These are phyloP conservation scores for Lordiphosa clarofinis DNA, from an alignment of 1,140 invertebrate genomes.

Conservation along the genomic window DNA sequence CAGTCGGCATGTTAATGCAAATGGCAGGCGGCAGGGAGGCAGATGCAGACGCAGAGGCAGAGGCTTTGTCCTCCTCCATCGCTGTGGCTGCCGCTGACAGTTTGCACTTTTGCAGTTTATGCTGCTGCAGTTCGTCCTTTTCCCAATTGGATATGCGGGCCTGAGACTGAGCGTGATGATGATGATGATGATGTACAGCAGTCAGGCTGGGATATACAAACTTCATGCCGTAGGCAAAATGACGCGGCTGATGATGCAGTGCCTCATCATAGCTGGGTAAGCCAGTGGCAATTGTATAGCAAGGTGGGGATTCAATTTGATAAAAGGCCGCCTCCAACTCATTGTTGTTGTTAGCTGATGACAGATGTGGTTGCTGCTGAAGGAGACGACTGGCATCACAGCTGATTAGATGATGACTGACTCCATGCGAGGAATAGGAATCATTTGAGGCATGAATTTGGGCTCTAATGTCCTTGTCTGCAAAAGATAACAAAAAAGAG, in stretches of 20 bases:
- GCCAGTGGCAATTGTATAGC: slow-evolving; percentile 83
- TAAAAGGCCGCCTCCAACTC: slow-evolving; percentile 59
- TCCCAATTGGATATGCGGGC: slow-evolving; percentile 66
- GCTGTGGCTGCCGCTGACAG: slow-evolving; percentile 57
- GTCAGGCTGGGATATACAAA: slow-evolving; percentile 74
- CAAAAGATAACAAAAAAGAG: slow-evolving; percentile 30
- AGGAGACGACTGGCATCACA: slow-evolving; percentile 57
- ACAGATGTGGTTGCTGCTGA: slow-evolving; percentile 31
- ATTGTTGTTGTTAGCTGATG: slow-evolving; percentile 14
- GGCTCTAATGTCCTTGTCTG: slow-evolving; percentile 77
- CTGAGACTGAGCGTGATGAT: slow-evolving; percentile 36
- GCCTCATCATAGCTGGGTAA: slow-evolving; percentile 83
- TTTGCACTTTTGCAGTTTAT: slow-evolving; percentile 73
- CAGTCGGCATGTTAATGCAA: slow-evolving; percentile 72
- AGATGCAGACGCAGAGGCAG: slow-evolving; percentile 19
- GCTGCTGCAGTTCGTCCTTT: slow-evolving; percentile 60
- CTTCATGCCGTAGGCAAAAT: slow-evolving; percentile 78
- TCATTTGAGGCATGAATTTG: slow-evolving; percentile 60
- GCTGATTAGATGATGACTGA: slow-evolving; percentile 58
- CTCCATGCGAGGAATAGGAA: slow-evolving; percentile 57
- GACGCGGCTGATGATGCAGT: slow-evolving; percentile 78
- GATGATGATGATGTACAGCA: slow-evolving; percentile 76
- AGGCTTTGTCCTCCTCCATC: slow-evolving; percentile 32
- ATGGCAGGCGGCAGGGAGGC: slow-evolving; percentile 53
- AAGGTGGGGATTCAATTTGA: slow-evolving; percentile 81